Conservation (phyloP, 1,140 invertebrate species). For the Lordiphosa stackelbergi region DNA sequence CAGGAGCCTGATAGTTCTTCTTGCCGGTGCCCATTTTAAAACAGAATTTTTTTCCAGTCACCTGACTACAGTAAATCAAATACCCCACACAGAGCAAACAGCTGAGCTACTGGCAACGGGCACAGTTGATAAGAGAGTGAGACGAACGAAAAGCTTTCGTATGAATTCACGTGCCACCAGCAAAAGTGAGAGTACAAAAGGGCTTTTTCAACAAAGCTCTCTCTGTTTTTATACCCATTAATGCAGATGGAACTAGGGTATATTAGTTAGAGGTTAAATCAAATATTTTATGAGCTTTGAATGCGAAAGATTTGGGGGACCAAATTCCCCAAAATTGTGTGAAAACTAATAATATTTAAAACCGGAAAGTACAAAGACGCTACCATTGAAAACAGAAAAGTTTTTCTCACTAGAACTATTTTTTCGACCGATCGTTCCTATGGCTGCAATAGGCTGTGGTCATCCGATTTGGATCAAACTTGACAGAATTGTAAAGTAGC, state of each 20-base stretch:
- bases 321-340: no score
- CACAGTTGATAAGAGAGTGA: slow-evolving; percentile 34
- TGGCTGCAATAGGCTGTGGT: no score
- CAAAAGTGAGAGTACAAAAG: neutral
- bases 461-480: no score
- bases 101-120: slow-evolving; percentile 22
- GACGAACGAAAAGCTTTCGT: slow-evolving; percentile 7
- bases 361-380: no score
- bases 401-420: no score
- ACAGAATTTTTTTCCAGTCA: slow-evolving; percentile 42
- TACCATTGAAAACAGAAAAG: no score
- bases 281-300: no score
- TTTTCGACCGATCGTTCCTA: no score
- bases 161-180: slow-evolving; percentile 8
- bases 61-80: slow-evolving; percentile 47
- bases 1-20: slow-evolving; percentile 67
- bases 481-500: no score
- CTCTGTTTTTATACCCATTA: slow-evolving; percentile 11
- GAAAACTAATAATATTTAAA: no score
- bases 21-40: slow-evolving; percentile 67
- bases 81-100: slow-evolving; percentile 16
- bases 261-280: neutral
- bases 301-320: no score
- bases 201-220: slow-evolving; percentile 28
- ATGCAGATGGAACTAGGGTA: neutral